A percentile compares a stretch with the other conserved stretches of the same genome.
Evolutionary conservation across 2,113 vertebrate species (phyloP).

Genomic region (Urocitellus parryii): DNA sequence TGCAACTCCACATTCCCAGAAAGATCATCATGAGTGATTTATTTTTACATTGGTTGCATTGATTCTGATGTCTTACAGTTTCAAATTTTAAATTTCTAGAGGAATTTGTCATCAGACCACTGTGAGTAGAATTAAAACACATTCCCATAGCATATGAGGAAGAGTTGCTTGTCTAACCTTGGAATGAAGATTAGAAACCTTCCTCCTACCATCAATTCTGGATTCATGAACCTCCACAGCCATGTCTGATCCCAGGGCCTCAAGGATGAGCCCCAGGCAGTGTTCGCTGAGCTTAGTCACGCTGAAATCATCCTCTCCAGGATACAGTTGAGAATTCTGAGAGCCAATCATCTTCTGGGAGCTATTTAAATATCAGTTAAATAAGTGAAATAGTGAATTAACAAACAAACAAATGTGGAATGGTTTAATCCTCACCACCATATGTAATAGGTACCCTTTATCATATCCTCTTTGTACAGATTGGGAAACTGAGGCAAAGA

Average conservation of each 20-base stretch:
- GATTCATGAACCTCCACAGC: neutral
- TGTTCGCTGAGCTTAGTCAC: neutral
- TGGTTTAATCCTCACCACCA: neutral
- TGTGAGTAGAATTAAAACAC: neutral
- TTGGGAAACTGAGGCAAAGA: neutral
- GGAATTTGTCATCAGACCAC: conserved; percentile 8
- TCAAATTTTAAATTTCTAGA: conserved; percentile 58
- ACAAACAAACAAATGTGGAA: neutral
- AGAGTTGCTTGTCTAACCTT: conserved; percentile 4
- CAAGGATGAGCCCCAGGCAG: neutral
- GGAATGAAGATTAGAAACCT: conserved; percentile 24
- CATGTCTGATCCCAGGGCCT: neutral
- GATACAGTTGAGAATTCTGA: neutral
- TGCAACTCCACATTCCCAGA: neutral
- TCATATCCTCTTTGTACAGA: neutral
- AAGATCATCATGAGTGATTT: conserved; percentile 37
- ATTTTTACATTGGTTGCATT: neutral
- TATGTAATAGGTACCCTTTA: neutral
- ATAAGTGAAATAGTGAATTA: neutral
- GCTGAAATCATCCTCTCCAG: neutral
- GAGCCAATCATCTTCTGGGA: neutral
- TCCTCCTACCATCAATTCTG: neutral
- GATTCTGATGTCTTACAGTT: conserved; percentile 25
- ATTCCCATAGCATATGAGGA: neutral
- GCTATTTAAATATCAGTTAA: neutral